phyloP scores from a whole-genome alignment of 2,888 invertebrate genomes.

The Tribolium freemani region DNA sequence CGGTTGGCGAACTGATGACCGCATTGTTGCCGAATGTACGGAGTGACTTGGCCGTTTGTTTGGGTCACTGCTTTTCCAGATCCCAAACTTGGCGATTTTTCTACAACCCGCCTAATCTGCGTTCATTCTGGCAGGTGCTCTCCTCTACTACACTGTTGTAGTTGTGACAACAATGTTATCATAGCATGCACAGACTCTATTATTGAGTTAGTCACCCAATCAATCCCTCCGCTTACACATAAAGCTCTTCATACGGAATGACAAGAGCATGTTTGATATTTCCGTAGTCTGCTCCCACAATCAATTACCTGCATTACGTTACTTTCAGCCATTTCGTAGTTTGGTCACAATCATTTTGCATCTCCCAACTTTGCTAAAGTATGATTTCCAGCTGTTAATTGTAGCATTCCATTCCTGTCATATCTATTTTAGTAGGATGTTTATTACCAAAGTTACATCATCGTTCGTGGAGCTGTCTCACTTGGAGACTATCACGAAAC shows the following conservation, averaged over 20 bases:
- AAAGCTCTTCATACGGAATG: constrained; percentile 28
- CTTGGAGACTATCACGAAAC: background rate
- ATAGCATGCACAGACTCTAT: constrained; percentile 40
- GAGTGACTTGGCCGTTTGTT: constrained; percentile 44
- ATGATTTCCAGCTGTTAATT: background rate
- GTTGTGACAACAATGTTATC: constrained; percentile 45
- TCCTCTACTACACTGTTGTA: constrained; percentile 27
- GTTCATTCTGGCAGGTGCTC: constrained; percentile 32
- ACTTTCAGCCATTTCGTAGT: constrained; percentile 9
- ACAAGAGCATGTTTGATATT: constrained; percentile 37
- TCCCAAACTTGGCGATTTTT: background rate
- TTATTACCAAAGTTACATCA: constrained; percentile 6
- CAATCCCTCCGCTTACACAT: constrained; percentile 33
- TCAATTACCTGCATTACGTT: constrained; percentile 33
- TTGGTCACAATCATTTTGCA: background rate
- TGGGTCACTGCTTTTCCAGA: constrained; percentile 31
- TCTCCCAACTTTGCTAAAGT: background rate
- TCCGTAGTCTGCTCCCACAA: constrained; percentile 28
- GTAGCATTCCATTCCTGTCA: constrained; percentile 10
- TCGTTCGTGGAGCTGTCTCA: background rate
- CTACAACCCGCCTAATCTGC: constrained; percentile 6
- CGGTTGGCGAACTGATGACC: constrained; percentile 50
- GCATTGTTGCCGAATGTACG: constrained; percentile 53
- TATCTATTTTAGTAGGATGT: background rate
- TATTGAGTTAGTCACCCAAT: constrained; percentile 46